Evolutionary conservation across 2,797 vertebrate genomes (phyloP), one percentile per base, ranked within the genome.

Genomic region (Malacoctenus gilli): DNA sequence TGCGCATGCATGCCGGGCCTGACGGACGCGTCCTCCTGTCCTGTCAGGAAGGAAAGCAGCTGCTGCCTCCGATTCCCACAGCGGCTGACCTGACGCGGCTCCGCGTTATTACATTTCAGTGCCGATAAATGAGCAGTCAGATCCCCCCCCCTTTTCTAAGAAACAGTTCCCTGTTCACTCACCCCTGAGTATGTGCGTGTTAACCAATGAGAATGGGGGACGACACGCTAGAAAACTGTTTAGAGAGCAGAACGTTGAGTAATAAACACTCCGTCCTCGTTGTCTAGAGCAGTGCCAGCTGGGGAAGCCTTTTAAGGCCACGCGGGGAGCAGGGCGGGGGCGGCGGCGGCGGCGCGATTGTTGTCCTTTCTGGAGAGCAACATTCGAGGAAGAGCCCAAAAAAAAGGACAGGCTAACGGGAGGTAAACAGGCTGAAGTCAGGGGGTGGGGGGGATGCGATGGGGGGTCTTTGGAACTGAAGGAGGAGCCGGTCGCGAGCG

Each of bases 251-350:
- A 72, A 57, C 43, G 14, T 68, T 70, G 52, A 55, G 77, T 76
- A 78, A 91, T 91, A 92, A 92, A 92, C 84, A 89, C 66, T 72
- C 21, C 7, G 53, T 16, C 53, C 49, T 75, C 69, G 66, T 87
- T 82, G 75, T 75, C 59, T 66, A 75, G 86, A 85, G 63, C 51
- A 36, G 77, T 50, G 55, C 72, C 87, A 85, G 80, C 87, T 85
- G 77, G 80, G 63, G 85, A 86, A 63, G 76, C 84, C 82, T 88
- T 88, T 86, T 86, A 87, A 83, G 85, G 82, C 53, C 50, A 75
- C 50, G 8, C 46, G 41, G 1, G 38, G 50, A 57, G 39, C 44
- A 35, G 28, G 20, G 37, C 51, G 53, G 60, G 56, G 76, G 35
- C 1, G 61, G 61, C 8, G 46, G 61, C 8, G 46, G 18, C 1